Conservation (phyloP, 2,113 vertebrate species). For the Gnathonemus longibarbis region DNA sequence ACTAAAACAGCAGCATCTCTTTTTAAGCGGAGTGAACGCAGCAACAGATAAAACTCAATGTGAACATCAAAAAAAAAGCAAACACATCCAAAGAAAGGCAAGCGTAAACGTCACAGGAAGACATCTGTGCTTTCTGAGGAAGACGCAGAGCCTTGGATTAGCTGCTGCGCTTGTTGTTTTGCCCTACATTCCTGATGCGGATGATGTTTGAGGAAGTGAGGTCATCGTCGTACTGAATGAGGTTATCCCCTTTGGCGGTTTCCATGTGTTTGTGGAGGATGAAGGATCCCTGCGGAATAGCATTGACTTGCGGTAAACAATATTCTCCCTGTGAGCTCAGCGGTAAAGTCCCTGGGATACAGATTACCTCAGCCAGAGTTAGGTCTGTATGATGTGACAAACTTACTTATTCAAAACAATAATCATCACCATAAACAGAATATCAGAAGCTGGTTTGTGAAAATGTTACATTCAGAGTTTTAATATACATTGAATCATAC, state of each 20-base stretch:
- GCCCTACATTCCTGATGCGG: constrained; percentile 11
- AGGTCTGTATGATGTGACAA: background rate
- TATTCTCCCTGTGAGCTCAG: background rate
- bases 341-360: background rate
- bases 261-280: background rate
- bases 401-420: background rate
- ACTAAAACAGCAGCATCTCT: background rate
- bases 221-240: constrained; percentile 31
- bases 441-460: background rate
- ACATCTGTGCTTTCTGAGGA: constrained; percentile 7
- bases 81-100: background rate
- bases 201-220: constrained; percentile 38
- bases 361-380: background rate
- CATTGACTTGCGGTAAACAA: background rate
- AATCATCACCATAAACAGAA: background rate
- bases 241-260: constrained; percentile 9
- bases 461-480: background rate
- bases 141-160: background rate
- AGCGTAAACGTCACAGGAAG: background rate
- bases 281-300: background rate
- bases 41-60: background rate
- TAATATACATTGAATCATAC: background rate
- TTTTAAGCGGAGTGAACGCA: background rate
- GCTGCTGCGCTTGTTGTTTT: constrained; percentile 15
- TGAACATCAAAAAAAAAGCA: background rate